Base-by-base conservation (phyloP, 2,113 vertebrate species). In the Xenus cinereus region DNA sequence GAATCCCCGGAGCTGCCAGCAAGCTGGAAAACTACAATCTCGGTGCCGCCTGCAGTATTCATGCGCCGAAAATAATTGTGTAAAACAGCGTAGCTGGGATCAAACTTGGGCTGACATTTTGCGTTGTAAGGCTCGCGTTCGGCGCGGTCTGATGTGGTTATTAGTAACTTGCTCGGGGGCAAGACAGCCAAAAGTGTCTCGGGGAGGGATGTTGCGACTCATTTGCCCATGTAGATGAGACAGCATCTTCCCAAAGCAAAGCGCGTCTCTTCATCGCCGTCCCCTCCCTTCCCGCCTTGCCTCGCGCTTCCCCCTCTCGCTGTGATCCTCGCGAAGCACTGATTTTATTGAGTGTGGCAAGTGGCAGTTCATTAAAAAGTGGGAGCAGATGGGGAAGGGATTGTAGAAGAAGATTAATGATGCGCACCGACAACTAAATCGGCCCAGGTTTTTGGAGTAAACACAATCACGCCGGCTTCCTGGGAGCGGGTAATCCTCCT, bases 301-400 rank as follows among this genome's bases (percentile, higher is more conserved):
- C 79, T 75, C 51, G 51, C 6, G 3, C 77, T 45, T 77, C 45
- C 77, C 71, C 69, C 89, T 60, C 59, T 78, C 17, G 83, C 96
- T 35, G 96, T 92, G 84, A 93, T 97, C 96, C 96, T 84, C 0
- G 69, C 92, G 86, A 94, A 94, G 97, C 81, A 57, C 92, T 97
- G 97, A 97, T 98, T 97, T 98, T 98, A 98, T 98, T 98, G 98
- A 97, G 97, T 97, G 97, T 95, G 98, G 98, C 98, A 98, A 98
- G 98, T 97, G 98, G 98, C 97, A 97, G 97, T 98, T 98, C 98
- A 98, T 98, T 98, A 98, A 98, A 98, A 98, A 98, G 98, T 97
- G 97, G 98, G 97, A 97, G 97, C 98, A 98, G 98, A 98, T 98
- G 98, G 98, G 97, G 97, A 97, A 93, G 95, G 98, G 97, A 97